Evolutionary conservation across 2,113 vertebrate species (phyloP), one percentile per base, ranked within the genome.

Genomic region (Syngnathoides biaculeatus): DNA sequence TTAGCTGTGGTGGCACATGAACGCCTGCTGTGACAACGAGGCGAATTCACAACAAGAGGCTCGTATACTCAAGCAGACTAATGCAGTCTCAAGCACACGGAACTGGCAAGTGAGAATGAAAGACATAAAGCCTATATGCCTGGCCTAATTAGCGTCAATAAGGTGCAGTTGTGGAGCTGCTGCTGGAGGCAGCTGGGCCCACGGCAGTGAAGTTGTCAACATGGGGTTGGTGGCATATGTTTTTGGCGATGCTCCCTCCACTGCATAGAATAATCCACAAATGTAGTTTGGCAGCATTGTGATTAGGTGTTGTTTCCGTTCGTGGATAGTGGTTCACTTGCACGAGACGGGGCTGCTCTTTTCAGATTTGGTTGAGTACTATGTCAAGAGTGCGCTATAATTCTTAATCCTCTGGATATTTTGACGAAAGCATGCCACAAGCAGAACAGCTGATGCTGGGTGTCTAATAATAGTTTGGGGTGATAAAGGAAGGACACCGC

Each of bases 401-500:
- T 2, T 52, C 48, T 22, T 11, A 9, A 50, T 10, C 47, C 17
- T 2, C 8, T 13, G 7, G 7, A 14, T 17, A 30, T 57, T 57
- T 57, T 57, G 55, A 19, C 26, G 15, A 57, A 48, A 57, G 26
- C 55, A 5, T 30, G 24, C 55, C 14, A 8, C 7, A 57, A 7
- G 40, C 39, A 43, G 22, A 62, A 62, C 39, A 62, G 40, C 40
- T 43, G 60, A 62, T 26, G n/a, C 60, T 62, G 40, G 65, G 63
- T 4, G 65, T 68, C 43, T 87, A 86, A 85, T 83, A 85, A 88
- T 86, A 86, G 77, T 50, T 26, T 50, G 43, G 3, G 39, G 39
- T 76, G 75, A 83, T 71, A 84, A 80, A 90, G 87, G 87, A 90
- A 89, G 75, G 68, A 67, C 66, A 22, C 78, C 71, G 81, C 79